These are phyloP conservation scores for Ceratina japonica DNA, from an alignment of 1,140 invertebrate genomes.

Conservation along the genomic window DNA sequence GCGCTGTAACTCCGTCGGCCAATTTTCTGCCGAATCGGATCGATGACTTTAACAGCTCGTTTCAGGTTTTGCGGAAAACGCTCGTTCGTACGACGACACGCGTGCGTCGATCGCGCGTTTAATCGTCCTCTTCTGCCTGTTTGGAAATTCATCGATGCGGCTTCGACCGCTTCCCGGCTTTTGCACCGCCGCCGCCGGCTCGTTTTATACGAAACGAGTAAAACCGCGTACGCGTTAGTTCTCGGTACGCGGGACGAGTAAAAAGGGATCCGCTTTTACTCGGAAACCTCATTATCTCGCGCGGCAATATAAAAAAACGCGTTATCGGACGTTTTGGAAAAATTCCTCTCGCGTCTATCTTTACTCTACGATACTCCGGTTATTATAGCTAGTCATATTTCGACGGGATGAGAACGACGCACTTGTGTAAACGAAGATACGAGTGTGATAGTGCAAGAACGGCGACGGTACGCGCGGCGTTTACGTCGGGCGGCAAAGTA, in stretches of 20 bases:
- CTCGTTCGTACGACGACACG: too few species aligned
- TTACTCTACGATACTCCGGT: background rate
- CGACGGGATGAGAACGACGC: background rate
- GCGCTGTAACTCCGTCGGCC: background rate
- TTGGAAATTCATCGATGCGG: background rate
- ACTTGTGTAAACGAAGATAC: background rate
- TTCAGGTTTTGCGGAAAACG: background rate
- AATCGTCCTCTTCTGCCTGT: too few species aligned
- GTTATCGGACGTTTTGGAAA: background rate
- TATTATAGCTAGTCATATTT: background rate
- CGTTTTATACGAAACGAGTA: too few species aligned
- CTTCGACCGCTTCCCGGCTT: too few species aligned
- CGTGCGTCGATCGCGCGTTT: too few species aligned
- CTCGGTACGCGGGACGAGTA: background rate
- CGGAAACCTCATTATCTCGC: background rate
- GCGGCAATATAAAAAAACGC: background rate
- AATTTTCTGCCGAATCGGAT: background rate
- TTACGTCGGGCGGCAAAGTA: too few species aligned
- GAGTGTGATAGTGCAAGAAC: background rate
- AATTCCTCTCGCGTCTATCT: background rate
- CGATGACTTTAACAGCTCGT: background rate
- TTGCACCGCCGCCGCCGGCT: too few species aligned
- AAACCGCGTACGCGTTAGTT: background rate
- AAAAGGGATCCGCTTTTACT: background rate
- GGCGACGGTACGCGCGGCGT: too few species aligned